Base-by-base conservation (phyloP, 2,888 invertebrate species). In the Malacosoma neustria region DNA sequence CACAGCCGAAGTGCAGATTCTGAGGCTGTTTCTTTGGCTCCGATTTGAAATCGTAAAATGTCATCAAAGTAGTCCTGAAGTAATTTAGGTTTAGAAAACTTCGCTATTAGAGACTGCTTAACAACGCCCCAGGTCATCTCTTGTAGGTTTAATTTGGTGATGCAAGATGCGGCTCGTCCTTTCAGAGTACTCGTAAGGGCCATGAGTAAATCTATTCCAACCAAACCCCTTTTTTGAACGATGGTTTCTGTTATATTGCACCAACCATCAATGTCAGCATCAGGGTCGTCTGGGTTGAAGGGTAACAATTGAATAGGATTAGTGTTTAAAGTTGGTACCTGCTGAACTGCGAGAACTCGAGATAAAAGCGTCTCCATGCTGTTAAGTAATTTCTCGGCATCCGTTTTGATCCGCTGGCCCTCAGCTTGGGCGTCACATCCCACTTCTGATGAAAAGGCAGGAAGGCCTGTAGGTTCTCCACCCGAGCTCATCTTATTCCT, bases 51-150 rank as follows among this genome's bases (percentile, higher is more conserved):
- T n/a, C 39, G 30, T 6, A 49, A 1, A 1, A 51, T 37, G 0
- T 49, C 45, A 13, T 56, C 51, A 13, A 52, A 53, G n/a, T 51
- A 39, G 22, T 53, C 51, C 36, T 51, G 50, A 4, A 37, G 2
- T 3, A 50, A n/a, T 14, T 32, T 54, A 1, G 50, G 48, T 29
- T 35, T 44, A 1, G 15, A 31, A 40, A 54, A 51, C 36, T 22
- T 51, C 1, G 48, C 46, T 38, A 40, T 3, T 11, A 41, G 13
- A 3, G 12, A 5, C 6, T 42, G 14, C 22, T 37, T 39, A 0
- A 42, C 14, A 11, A 3, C 5, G 2, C 1, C 4, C 37, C 50
- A 53, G 1, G 41, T 35, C 1, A 55, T 22, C 11, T 46, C 32
- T 0, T 41, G 13, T 0, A 42, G 11, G 6, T 42, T 39, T 14